phyloP scores from a whole-genome alignment of 2,113 vertebrate species.

The Tangachromis dhanisi region DNA sequence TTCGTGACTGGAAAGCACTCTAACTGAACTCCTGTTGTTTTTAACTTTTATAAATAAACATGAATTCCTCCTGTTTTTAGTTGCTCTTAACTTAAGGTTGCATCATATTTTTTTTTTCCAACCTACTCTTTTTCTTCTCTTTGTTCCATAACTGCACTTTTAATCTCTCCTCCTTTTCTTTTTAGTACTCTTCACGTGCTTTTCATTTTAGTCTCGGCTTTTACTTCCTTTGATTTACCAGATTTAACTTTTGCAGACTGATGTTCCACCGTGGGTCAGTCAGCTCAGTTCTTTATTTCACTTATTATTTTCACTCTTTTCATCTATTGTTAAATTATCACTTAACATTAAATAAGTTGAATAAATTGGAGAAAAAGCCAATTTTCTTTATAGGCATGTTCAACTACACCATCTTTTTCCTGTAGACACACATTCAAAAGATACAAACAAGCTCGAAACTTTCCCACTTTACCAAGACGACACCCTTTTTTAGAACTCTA shows the following conservation, averaged over 20 bases:
- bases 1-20: background rate
- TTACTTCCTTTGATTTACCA: background rate
- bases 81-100: background rate
- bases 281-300: background rate
- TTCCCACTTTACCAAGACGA: background rate
- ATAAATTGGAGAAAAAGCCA: fast-evolving
- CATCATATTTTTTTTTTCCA: background rate
- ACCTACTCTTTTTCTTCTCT: background rate
- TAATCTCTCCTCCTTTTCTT: background rate
- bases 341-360: background rate
- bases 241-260: background rate
- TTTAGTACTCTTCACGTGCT: background rate
- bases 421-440: background rate
- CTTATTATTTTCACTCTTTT: background rate
- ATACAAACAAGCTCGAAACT: fast-evolving
- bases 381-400: background rate
- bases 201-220: background rate
- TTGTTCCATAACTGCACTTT: background rate
- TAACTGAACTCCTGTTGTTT: background rate
- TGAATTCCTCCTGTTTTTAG: background rate
- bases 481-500: background rate
- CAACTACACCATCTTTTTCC: background rate
- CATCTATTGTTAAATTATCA: background rate
- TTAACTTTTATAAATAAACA: background rate
- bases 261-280: background rate